phyloP scores from a whole-genome alignment of 2,888 invertebrate species.

The Coelogynopora nodosa region DNA sequence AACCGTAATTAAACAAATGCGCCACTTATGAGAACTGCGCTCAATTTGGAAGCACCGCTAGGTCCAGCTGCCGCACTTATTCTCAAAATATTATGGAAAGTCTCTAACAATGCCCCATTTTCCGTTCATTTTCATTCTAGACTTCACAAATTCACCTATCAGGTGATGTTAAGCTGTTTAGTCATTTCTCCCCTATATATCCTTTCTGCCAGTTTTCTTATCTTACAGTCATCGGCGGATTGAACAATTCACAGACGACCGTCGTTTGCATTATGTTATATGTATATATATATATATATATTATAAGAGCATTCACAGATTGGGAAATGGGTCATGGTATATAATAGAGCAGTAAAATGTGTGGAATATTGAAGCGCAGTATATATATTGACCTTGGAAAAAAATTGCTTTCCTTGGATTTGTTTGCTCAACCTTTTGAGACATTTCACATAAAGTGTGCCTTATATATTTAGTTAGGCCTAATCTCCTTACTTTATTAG shows the following conservation, averaged over 20 bases:
- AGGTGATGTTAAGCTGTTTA: neutral
- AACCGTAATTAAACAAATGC: constrained; percentile 11
- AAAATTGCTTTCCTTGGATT: too few species aligned
- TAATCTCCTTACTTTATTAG: too few species aligned
- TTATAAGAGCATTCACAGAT: neutral
- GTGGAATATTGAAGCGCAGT: too few species aligned
- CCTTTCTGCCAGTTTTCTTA: neutral
- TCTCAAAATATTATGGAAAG: neutral
- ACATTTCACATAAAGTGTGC: too few species aligned
- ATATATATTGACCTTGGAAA: too few species aligned
- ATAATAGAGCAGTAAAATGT: neutral
- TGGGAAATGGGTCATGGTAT: neutral
- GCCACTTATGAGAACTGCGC: constrained; percentile 7
- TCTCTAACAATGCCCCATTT: neutral
- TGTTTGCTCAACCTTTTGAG: too few species aligned
- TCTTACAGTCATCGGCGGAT: neutral
- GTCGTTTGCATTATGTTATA: neutral
- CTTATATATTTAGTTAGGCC: too few species aligned
- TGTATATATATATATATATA: too few species aligned
- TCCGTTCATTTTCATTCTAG: too few species aligned
- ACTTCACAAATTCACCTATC: neutral
- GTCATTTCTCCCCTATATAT: neutral
- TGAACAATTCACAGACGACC: neutral
- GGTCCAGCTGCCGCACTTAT: constrained; percentile 9
- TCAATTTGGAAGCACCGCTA: constrained; percentile 1